phyloP scores from a whole-genome alignment of 2,888 invertebrate genomes.

The Caenorhabditis becei region DNA sequence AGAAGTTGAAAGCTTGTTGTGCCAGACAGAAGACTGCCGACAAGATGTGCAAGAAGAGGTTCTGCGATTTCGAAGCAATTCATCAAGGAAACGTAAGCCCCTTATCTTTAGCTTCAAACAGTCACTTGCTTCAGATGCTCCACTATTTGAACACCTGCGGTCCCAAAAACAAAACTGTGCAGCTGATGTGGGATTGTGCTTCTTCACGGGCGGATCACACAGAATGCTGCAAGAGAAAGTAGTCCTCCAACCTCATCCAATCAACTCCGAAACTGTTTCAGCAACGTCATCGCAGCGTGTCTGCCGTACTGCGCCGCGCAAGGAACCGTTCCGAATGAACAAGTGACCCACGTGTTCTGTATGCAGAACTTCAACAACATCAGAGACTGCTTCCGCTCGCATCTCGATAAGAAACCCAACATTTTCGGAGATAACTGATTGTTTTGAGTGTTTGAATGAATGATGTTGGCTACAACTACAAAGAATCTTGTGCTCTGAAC shows the following conservation, averaged over 20 bases:
- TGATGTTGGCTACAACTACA: conserved; percentile 1
- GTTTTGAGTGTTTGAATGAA: not conserved
- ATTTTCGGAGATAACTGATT: conserved; percentile 76
- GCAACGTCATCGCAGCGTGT: conserved; percentile 74
- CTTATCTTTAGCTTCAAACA: too few species aligned
- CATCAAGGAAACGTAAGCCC: conserved; percentile 75
- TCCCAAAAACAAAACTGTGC: conserved; percentile 75
- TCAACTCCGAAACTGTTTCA: conserved; percentile 38
- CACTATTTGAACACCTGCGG: conserved; percentile 76
- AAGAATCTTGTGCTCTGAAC: not conserved
- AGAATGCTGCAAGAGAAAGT: conserved; percentile 78
- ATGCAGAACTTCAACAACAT: conserved; percentile 77
- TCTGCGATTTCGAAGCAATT: conserved; percentile 78
- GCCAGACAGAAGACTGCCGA: conserved; percentile 78
- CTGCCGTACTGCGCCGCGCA: conserved; percentile 76
- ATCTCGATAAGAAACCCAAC: conserved; percentile 77
- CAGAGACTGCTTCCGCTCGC: conserved; percentile 76
- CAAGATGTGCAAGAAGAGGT: conserved; percentile 76
- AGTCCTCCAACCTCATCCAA: not conserved
- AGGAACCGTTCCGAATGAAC: conserved; percentile 73
- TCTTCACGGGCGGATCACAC: conserved; percentile 77
- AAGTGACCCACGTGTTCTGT: conserved; percentile 78
- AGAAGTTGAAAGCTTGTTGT: conserved; percentile 78
- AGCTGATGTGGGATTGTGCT: conserved; percentile 79
- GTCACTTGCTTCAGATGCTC: conserved; percentile 63